Base-by-base conservation (phyloP, 2,888 invertebrate genomes). In the Napeogenes sylphis region DNA sequence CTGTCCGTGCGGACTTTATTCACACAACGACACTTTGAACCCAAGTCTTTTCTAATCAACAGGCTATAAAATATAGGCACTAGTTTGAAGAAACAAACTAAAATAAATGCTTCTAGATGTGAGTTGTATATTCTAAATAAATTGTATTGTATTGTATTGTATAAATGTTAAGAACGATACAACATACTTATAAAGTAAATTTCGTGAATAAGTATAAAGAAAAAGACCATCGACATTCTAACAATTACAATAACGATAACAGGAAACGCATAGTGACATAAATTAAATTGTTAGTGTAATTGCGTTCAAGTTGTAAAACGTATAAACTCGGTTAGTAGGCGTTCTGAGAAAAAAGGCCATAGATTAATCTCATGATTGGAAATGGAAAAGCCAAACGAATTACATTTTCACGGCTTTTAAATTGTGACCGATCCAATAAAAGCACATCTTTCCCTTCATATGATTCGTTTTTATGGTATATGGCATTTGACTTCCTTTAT, bases 321-420 rank as follows among this genome's bases (percentile, higher is more conserved):
- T 62, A 62, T 58, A 64, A 70, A 69, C 57, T 63, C 68, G 71
- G 71, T 73, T 65, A 70, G 62, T 65, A 63, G 67, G 53, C 73
- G 62, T 57, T 68, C 65, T 60, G 62, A 65, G 58, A 67, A 66
- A 75, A 70, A 63, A 66, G 70, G 67, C 57, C 68, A 66, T 70
- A 78, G 76, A 81, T 80, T 75, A 76, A 75, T 75, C 74, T 71
- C 71, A 67, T 71, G 75, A 80, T 80, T 80, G 76, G 71, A 81
- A 81, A 84, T 79, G 78, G 74, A 78, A 79, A 80, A 81, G 80
- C 81, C 82, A 81, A 80, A 80, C 81, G 74, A 76, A 78, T 78
- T 72, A 75, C 72, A 77, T 74, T 83, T 82, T 78, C 75, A 83
- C 79, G 79, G 75, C 71, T 77, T 78, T 78, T 79, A 71, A 72